Evolutionary conservation across 2,113 vertebrate species (phyloP), one percentile per base, ranked within the genome.

Genomic region (Percina caprodes): DNA sequence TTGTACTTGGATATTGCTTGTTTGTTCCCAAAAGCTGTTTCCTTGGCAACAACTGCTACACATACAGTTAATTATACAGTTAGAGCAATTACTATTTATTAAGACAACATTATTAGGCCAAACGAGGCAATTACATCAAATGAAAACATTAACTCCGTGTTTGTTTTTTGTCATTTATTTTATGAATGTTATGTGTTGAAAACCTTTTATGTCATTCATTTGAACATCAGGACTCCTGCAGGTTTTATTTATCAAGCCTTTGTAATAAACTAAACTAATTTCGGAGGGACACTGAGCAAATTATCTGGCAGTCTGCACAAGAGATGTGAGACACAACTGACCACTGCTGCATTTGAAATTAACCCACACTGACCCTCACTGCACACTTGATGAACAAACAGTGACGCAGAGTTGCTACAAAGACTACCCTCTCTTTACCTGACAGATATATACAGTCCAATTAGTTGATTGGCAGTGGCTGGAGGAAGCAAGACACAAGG

Each of bases 381-480:
- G 51, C 52, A 69, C 48, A n/a, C 11, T 54, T 55, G 14, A 82
- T 82, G 78, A 76, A 67, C 42, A 67, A 75, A 73, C 66, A 59
- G 63, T 4, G 19, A 60, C 21, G 42, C 52, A 62, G 51, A 39
- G 69, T 35, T 23, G 6, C 35, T 55, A 7, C 51, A 21, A 70
- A 63, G n/a, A 51, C 35, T 23, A 1, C 35, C 45, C 42, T 74
- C 46, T 13, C 30, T 56, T 46, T 45, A 83, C 78, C 74, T 76
- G 62, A 78, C 35, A 19, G 3, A 82, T 42, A 46, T 42, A 46
- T 30, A 62, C 67, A 21, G 16, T 69, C 79, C 85, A 89, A 77
- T 88, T 90, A 85, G 81, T 45, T 89, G 85, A 93, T 83, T 86
- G 84, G 69, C 61, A 49, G 76, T 61, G 59, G 59, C 65, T 85